Evolutionary conservation across 2,797 vertebrate genomes (phyloP), one percentile per base, ranked within the genome.

Genomic region (Chelonia mydas): DNA sequence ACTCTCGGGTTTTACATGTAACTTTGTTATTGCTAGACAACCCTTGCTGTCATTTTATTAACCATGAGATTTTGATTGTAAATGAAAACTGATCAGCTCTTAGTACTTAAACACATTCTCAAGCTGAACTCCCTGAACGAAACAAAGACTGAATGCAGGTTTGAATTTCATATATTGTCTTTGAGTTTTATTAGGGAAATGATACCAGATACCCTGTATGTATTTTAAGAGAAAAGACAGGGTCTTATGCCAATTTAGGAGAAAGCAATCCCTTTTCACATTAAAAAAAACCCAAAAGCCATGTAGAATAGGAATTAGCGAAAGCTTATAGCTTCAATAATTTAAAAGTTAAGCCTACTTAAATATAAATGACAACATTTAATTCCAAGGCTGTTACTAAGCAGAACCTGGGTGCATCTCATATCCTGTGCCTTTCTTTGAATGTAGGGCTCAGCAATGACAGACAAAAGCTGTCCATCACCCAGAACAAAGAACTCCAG

Each of bases 391-490:
- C 97, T 97, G 97, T 96, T 97, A 96, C 87, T 37, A 91, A 97
- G 96, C 94, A 93, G 81, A 94, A 84, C 79, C 0, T 0, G 87
- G 81, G 88, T 95, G 93, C 94, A 91, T 74, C 95, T 88, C 21
- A 12, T 88, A 94, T 97, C 90, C 96, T 89, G 87, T 87, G 95
- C 96, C 97, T 96, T 96, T 94, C 96, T 97, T 97, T 94, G 97
- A 98, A 98, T 96, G 95, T 93, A 92, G 92, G 97, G 97, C 96
- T 98, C 98, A 98, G 96, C 97, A 97, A 86, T 97, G 96, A 97
- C 95, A 97, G 98, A 98, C 97, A 98, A 98, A 96, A 98, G 98
- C 98, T 97, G 98, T 98, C 98, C 98, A 98, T 98, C 97, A 97
- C 89, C 81, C 93, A 54, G 97, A 98, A 98, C 98, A 99, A 99